Percentiles rank a stretch among this genome's conserved stretches.
Evolutionary conservation across 2,888 invertebrate genomes (phyloP).

Genomic region (Lydus trimaculatus): DNA sequence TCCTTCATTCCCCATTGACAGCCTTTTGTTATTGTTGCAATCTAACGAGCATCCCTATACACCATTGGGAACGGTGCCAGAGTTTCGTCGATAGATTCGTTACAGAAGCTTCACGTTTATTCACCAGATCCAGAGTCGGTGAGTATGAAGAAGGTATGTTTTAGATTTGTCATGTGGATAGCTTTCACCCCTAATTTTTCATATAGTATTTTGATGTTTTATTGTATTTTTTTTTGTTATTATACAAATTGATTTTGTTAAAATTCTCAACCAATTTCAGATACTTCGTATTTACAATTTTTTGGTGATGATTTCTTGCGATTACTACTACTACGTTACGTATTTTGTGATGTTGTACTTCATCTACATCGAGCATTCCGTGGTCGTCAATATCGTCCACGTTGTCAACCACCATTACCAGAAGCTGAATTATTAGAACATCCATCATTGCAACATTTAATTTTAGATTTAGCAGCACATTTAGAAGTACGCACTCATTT

Average conservation of each 20-base stretch:
- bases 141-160: conserved; percentile 60
- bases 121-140: conserved; percentile 84
- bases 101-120: conserved; percentile 83
- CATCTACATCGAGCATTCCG: conserved; percentile 87
- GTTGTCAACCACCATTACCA: conserved; percentile 85
- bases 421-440: conserved; percentile 88
- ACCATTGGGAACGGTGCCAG: conserved; percentile 91
- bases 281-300: conserved; percentile 80
- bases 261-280: conserved; percentile 55
- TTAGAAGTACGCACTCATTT: conserved; percentile 83
- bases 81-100: conserved; percentile 88
- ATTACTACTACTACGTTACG: conserved; percentile 84
- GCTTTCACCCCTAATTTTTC: not conserved
- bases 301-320: conserved; percentile 96
- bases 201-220: not conserved
- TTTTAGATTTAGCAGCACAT: conserved; percentile 83
- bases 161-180: not conserved
- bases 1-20: conserved; percentile 92
- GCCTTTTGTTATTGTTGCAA: conserved; percentile 93
- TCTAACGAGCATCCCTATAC: conserved; percentile 82
- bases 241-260: not conserved
- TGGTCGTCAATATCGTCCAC: conserved; percentile 84
- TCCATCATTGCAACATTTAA: conserved; percentile 77
- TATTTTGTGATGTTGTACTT: conserved; percentile 92
- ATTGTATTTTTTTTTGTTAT: not conserved